Base-by-base conservation (phyloP, 2,113 vertebrate genomes). In the Sander lucioperca region DNA sequence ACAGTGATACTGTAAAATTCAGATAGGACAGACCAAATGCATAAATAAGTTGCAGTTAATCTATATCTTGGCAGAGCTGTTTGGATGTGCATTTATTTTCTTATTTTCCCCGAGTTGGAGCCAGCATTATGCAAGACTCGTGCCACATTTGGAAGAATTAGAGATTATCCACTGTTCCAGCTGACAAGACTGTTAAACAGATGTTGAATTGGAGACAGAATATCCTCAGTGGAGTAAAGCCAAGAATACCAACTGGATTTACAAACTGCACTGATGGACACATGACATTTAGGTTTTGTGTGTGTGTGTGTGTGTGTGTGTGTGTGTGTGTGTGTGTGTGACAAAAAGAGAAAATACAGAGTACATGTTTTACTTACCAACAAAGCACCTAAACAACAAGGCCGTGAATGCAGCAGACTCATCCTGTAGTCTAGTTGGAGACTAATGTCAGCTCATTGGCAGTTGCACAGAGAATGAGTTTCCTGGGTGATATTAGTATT, bases 101-200 rank as follows among this genome's bases (percentile, higher is more conserved):
- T 72, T 73, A 25, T 73, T 79, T 59, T 75, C 30, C 74, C 62
- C 25, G 4, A 78, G 21, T 73, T 58, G n/a, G 82, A 81, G 73
- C 85, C 85, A 65, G 74, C 58, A 71, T 90, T 87, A 85, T 88
- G 78, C 80, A 53, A 51, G 66, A 87, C 65, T 84, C 69, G 77
- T 88, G 87, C 74, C 84, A 88, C 86, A 81, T 88, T 88, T 83
- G 79, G 84, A 79, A 72, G 87, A 92, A 86, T 91, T 85, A 86
- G 70, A 86, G 78, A 89, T 89, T 82, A 91, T 90, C 66, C 67
- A 72, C 54, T 30, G 83, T 88, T 92, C 87, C 77, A 91, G 89
- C 85, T 91, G 90, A 92, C 80, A 53, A 66, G 82, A 82, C 91
- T 91, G 92, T 86, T 86, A 69, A 92, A 86, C 93, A 93, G 92